A percentile compares a stretch with the other conserved stretches of the same genome.
These are phyloP conservation scores for Drosophila busckii DNA, from an alignment of 1,140 invertebrate species.

Conservation along the genomic window DNA sequence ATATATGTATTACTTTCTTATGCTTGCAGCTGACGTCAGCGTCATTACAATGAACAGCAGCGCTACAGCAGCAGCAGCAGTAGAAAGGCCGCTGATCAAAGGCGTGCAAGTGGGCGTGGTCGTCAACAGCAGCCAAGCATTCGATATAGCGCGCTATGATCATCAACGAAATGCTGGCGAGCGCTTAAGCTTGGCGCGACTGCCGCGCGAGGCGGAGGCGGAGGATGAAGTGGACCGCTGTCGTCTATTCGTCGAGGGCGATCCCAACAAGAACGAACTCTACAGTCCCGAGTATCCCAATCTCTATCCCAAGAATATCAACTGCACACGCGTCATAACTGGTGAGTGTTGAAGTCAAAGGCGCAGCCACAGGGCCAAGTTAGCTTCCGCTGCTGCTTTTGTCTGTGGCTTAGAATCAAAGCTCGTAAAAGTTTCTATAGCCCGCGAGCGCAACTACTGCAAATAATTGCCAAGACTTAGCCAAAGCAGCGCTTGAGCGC, in stretches of 20 bases:
- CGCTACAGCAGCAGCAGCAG: no score
- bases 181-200: no score
- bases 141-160: no score
- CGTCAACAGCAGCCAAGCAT: no score
- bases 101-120: no score
- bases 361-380: constrained; percentile 18
- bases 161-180: no score
- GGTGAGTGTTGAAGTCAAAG: constrained; percentile 80
- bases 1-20: constrained; percentile 16
- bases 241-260: constrained; percentile 81
- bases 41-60: no score
- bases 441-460: constrained; percentile 32
- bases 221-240: constrained; percentile 62
- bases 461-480: constrained; percentile 60
- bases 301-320: constrained; percentile 85
- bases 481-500: constrained; percentile 5
- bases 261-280: constrained; percentile 82
- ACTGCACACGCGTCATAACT: constrained; percentile 85
- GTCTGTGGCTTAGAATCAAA: constrained; percentile 16
- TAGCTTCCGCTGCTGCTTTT: constrained; percentile 14
- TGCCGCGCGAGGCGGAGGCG: constrained; percentile 34
- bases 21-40: no score
- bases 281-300: constrained; percentile 87
- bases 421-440: constrained; percentile 56
- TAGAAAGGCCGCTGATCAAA: no score